phyloP scores from a whole-genome alignment of 2,888 invertebrate genomes.

The Ophraella communa region DNA sequence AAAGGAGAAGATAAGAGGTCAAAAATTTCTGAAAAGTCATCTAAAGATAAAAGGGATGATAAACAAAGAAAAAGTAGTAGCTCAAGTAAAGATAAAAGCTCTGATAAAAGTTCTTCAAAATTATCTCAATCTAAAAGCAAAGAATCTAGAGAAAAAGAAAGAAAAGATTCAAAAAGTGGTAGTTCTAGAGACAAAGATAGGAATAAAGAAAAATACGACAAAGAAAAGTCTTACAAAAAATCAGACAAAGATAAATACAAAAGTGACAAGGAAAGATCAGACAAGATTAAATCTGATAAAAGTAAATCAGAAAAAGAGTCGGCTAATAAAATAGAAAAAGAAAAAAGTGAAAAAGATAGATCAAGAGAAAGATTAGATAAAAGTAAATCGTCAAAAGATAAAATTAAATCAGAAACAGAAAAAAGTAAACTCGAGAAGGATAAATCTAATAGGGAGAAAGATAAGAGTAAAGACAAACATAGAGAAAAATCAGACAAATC shows the following conservation, averaged over 20 bases:
- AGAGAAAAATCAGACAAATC: constrained; percentile 10
- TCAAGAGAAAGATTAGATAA: constrained; percentile 23
- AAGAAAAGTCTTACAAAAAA: constrained; percentile 47
- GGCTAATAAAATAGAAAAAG: constrained; percentile 21
- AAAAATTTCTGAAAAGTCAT: constrained; percentile 58
- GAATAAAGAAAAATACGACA: constrained; percentile 27
- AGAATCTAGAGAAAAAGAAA: constrained; percentile 40
- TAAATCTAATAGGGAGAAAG: constrained; percentile 27
- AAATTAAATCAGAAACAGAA: constrained; percentile 37
- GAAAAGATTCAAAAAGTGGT: constrained; percentile 40
- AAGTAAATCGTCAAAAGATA: constrained; percentile 19
- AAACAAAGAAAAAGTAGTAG: constrained; percentile 29
- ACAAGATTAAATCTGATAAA: constrained; percentile 21
- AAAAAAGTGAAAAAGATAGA: constrained; percentile 19
- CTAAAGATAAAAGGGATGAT: constrained; percentile 53
- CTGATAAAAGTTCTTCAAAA: constrained; percentile 21
- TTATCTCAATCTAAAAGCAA: constrained; percentile 33
- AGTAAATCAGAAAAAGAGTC: constrained; percentile 22
- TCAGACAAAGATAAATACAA: constrained; percentile 46
- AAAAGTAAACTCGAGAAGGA: constrained; percentile 39
- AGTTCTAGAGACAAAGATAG: constrained; percentile 37
- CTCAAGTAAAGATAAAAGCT: constrained; percentile 39
- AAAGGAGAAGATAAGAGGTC: constrained; percentile 40
- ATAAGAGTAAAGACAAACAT: constrained; percentile 15
- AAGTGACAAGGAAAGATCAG: constrained; percentile 45